Base-by-base conservation (phyloP, 2,113 vertebrate species). In the Desmodus rotundus region DNA sequence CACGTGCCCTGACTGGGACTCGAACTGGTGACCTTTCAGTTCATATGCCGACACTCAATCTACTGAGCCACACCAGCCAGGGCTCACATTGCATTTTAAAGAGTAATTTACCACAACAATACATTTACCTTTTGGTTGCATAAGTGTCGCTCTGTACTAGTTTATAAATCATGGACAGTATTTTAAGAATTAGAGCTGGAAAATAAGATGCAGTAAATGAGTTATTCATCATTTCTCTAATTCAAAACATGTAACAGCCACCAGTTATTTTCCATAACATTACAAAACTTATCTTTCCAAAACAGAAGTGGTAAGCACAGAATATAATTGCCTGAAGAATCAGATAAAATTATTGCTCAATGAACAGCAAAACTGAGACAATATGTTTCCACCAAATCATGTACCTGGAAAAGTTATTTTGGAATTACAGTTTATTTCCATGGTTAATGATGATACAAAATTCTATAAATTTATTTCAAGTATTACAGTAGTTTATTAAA, bases 141-240 rank as follows among this genome's bases (percentile, higher is more conserved):
- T 99, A 99, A 17, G 99, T 99, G 98, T 99, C 98, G 98, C 98
- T 99, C 98, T 99, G 99, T 83, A 99, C 98, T 89, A 99, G 99
- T 98, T 98, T 99, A 97, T 99, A 99, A 98, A 99, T 99, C 97
- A 99, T 98, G 78, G 99, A 99, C 95, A 99, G 94, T 96, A 99
- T 98, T 98, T 99, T 99, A 97, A 99, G 97, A 91, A 98, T 98
- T 92, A 99, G 98, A 90, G 99, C 99, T 99, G 98, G 61, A 98
- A 99, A 96, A 92, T 77, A 97, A 98, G 92, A 97, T 19, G 89
- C 47, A 72, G 95, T 50, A 65, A 80, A 70, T 2, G 89, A 96
- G 91, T 96, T 92, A 94, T 19, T 94, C 17, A 94, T 61, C 58
- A 85, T 50, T 93, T 73, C 7, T 0, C 11, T 38, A 92, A 95